These are phyloP conservation scores for Eilema griseolum DNA, from an alignment of 2,888 invertebrate species.

Conservation along the genomic window DNA sequence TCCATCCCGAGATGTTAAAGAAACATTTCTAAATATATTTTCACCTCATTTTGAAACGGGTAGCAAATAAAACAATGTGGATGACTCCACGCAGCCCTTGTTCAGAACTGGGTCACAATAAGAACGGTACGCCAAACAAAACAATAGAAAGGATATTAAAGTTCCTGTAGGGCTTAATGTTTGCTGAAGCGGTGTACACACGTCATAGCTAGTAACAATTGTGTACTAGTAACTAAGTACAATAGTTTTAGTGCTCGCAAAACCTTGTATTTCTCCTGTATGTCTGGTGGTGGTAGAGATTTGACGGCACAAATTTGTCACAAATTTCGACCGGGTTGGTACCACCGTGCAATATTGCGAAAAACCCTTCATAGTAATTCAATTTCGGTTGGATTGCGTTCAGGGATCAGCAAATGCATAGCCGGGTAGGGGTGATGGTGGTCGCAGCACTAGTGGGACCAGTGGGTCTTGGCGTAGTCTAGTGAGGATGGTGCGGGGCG, in stretches of 20 bases:
- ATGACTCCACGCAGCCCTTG: constrained; percentile 30
- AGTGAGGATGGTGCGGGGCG: no score
- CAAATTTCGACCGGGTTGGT: no score
- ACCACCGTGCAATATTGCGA: no score
- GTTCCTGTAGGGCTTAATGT: constrained; percentile 33
- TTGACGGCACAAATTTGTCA: no score
- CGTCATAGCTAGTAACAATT: constrained; percentile 26
- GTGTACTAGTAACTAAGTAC: neutral
- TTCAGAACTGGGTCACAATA: constrained; percentile 32
- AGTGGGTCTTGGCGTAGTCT: no score
- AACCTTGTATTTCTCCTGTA: neutral
- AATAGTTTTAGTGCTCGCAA: constrained; percentile 1
- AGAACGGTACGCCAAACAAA: constrained; percentile 24
- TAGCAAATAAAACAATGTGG: constrained; percentile 27
- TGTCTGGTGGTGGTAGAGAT: no score
- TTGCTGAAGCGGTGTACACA: constrained; percentile 38
- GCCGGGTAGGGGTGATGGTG: no score
- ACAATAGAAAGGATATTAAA: constrained; percentile 39
- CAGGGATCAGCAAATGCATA: no score
- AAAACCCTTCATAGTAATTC: no score
- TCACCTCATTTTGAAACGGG: constrained; percentile 11
- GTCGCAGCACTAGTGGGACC: no score
- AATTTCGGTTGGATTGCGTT: no score
- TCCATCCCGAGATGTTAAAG: neutral
- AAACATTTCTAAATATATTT: constrained; percentile 17